These are phyloP conservation scores for Trichogramma pretiosum DNA, from an alignment of 1,140 invertebrate species.

Conservation along the genomic window DNA sequence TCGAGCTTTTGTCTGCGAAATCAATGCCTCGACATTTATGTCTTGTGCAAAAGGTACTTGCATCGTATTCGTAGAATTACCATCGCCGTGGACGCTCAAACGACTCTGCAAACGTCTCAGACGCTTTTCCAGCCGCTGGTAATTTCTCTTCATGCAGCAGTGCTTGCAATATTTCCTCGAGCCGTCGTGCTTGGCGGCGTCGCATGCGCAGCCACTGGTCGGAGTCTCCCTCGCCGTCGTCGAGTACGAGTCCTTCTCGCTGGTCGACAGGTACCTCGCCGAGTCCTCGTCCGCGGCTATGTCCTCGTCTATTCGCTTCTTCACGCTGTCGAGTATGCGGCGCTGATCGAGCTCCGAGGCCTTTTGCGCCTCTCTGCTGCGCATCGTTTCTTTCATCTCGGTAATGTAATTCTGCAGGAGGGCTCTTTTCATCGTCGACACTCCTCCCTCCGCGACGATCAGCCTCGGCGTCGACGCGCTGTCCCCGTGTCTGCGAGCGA, in stretches of 20 bases:
- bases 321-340: slow-evolving; percentile 3
- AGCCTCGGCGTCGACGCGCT: background rate
- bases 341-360: no score
- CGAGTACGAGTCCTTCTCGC: background rate
- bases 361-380: background rate
- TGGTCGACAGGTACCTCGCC: background rate
- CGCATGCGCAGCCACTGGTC: background rate
- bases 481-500: background rate
- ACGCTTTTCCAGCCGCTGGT: no score
- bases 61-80: no score
- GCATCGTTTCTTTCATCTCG: slow-evolving; percentile 11
- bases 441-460: background rate
- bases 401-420: slow-evolving; percentile 12
- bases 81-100: no score
- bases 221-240: background rate
- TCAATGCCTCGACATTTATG: no score
- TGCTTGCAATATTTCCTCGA: no score
- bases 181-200: slow-evolving; percentile 12
- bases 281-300: background rate
- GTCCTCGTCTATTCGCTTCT: slow-evolving; percentile 4
- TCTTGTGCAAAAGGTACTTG: no score
- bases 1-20: no score
- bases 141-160: no score
- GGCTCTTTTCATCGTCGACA: slow-evolving; percentile 1
- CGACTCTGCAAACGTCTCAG: no score